Percentiles rank a stretch among this genome's conserved stretches.
These are phyloP conservation scores for Eciton burchellii DNA, from an alignment of 1,140 invertebrate species.

Conservation along the genomic window DNA sequence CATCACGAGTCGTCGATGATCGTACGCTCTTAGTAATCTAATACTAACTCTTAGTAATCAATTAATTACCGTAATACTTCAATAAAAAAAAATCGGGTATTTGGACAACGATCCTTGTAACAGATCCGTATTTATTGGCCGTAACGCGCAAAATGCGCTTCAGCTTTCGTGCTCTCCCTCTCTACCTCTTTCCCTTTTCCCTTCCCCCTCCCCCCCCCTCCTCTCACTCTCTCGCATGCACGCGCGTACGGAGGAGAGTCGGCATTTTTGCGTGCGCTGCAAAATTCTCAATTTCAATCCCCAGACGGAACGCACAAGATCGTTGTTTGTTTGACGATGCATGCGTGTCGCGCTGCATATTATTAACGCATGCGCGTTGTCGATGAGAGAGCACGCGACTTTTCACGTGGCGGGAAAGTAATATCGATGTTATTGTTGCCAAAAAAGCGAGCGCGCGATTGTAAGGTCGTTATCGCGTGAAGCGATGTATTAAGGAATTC, in stretches of 20 bases:
- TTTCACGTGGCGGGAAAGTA: background rate
- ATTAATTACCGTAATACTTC: background rate
- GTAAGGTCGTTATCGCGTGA: conserved; percentile 14
- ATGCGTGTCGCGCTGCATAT: background rate
- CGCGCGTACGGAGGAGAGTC: background rate
- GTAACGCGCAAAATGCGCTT: background rate
- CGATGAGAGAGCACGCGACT: background rate
- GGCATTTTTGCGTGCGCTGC: background rate
- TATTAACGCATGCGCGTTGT: background rate
- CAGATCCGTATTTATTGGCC: background rate
- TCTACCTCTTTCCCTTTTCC: no score
- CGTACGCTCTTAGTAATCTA: conserved; percentile 1
- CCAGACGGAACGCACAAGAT: no score
- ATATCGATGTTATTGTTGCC: conserved; percentile 6
- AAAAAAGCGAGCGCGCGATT: background rate
- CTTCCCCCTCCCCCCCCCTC: no score
- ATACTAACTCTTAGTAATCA: background rate
- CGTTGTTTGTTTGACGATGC: background rate
- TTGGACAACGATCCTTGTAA: background rate
- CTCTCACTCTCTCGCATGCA: no score
- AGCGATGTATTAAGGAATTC: background rate
- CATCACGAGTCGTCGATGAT: background rate
- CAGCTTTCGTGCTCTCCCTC: background rate
- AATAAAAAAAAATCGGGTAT: background rate
- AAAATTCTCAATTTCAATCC: conserved; percentile 25